These are phyloP conservation scores for Camponotus fellah DNA, from an alignment of 2,888 invertebrate genomes.

Conservation along the genomic window DNA sequence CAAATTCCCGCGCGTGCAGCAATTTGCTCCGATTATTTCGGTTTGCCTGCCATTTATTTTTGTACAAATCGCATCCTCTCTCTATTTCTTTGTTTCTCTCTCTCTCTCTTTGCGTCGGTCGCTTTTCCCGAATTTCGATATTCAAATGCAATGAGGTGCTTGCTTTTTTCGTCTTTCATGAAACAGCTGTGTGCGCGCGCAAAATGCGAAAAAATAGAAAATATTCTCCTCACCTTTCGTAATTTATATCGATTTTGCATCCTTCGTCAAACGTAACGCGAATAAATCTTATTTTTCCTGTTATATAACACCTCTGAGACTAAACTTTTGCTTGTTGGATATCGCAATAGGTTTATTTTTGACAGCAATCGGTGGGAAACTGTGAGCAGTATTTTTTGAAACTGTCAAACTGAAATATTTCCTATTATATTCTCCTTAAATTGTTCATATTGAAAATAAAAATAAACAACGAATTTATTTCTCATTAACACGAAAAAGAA, in stretches of 20 bases:
- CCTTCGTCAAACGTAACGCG: constrained; percentile 24
- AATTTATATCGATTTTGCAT: constrained; percentile 49
- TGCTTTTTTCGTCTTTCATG: constrained; percentile 11
- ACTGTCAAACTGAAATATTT: neutral
- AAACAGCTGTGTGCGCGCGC: constrained; percentile 38
- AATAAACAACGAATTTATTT: constrained; percentile 20
- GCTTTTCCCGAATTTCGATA: constrained; percentile 27
- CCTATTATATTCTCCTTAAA: constrained; percentile 24
- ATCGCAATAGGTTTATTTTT: constrained; percentile 40
- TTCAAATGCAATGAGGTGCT: constrained; percentile 37
- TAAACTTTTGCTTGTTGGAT: constrained; percentile 22
- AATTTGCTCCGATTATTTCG: constrained; percentile 25
- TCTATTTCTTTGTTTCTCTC: neutral
- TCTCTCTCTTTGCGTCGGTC: neutral
- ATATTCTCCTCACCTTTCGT: neutral
- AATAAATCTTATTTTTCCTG: constrained; percentile 28
- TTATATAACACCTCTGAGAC: constrained; percentile 22
- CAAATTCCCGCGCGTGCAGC: neutral
- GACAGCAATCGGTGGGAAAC: neutral
- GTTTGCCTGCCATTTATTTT: constrained; percentile 23
- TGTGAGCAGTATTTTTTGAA: constrained; percentile 27
- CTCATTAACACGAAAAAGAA: neutral
- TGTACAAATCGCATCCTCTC: neutral
- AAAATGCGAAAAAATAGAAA: constrained; percentile 22
- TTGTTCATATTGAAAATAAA: constrained; percentile 16